These are phyloP conservation scores for Myxocyprinus asiaticus DNA, from an alignment of 2,113 vertebrate genomes.

Conservation along the genomic window DNA sequence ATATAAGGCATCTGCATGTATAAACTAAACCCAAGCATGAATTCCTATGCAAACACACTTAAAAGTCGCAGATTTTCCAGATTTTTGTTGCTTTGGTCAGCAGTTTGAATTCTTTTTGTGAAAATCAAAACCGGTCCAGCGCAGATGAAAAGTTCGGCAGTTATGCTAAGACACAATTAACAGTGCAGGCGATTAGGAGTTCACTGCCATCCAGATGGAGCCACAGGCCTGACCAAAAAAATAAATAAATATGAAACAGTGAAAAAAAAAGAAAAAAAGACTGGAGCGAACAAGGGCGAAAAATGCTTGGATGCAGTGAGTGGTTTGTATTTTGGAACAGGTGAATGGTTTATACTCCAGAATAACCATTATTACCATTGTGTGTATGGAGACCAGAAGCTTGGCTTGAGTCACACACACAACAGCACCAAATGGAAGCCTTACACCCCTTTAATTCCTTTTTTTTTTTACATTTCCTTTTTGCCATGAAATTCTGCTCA, in stretches of 20 bases:
- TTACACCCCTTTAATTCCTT: conserved; percentile 53
- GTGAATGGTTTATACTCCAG: conserved; percentile 85
- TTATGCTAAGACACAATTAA: conserved; percentile 79
- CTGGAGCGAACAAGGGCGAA: conserved; percentile 56
- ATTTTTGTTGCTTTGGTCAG: conserved; percentile 21
- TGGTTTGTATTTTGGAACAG: conserved; percentile 83
- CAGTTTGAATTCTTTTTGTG: conserved; percentile 58
- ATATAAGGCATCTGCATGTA: background rate
- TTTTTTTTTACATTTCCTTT: conserved; percentile 61
- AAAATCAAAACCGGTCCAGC: conserved; percentile 67
- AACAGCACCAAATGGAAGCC: conserved; percentile 78
- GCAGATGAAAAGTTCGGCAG: conserved; percentile 72
- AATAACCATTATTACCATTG: conserved; percentile 80
- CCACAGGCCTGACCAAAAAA: conserved; percentile 63
- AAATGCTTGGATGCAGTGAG: conserved; percentile 76
- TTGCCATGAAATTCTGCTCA: conserved; percentile 68
- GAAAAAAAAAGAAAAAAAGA: conserved; percentile 62
- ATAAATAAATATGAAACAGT: conserved; percentile 44
- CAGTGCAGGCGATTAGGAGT: conserved; percentile 69
- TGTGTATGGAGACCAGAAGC: conserved; percentile 79
- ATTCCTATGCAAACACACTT: background rate
- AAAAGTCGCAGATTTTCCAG: background rate
- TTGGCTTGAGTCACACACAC: conserved; percentile 76
- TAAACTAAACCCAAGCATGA: background rate
- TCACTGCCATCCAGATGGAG: conserved; percentile 81